Evolutionary conservation across 2,797 vertebrate genomes (phyloP), one percentile per base, ranked within the genome.

Genomic region (Bovichtus diacanthus): DNA sequence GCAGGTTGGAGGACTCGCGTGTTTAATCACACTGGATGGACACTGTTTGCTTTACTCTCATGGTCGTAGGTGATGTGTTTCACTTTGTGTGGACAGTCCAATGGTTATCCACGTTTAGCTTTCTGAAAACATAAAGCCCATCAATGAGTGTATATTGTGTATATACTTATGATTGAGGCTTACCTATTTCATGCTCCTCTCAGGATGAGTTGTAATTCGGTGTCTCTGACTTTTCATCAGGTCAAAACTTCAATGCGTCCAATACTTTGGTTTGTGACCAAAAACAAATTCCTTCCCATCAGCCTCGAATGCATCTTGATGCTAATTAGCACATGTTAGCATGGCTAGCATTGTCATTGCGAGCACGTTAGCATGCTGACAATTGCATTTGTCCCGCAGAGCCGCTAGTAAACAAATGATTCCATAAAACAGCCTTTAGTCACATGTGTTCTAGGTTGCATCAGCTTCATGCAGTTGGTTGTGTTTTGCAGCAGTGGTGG

Each of bases 1-100:
- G 19, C 31, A 10, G n/a, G 8, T 55, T 43, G 15, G 39, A 44
- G 55, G 59, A 31, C 36, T 69, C 23, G 15, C n/a, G n/a, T n/a
- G n/a, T 76, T 54, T n/a, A 49, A 70, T 75, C 54, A 50, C 19
- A 70, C 19, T 19, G 58, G 38, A 29, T 50, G 56, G 29, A 60
- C 41, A 12, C 44, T 25, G 50, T 65, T 72, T 46, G 51, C 51
- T 53, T 21, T 34, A 12, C 46, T 59, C 43, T 76, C 15, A 12
- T 19, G 41, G 27, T 21, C 13, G 34, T 5, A 55, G 6, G 25
- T 50, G 1, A 51, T 39, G 11, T 69, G 43, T 49, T 41, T 31
- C 21, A 8, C 23, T 53, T 58, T 49, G 49, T 55, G 54, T 41
- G 19, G 41, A 64, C 15, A 12, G 29, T 31, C 8, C 18, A 64